phyloP scores from a whole-genome alignment of 1,140 invertebrate species.

The Plodia interpunctella region DNA sequence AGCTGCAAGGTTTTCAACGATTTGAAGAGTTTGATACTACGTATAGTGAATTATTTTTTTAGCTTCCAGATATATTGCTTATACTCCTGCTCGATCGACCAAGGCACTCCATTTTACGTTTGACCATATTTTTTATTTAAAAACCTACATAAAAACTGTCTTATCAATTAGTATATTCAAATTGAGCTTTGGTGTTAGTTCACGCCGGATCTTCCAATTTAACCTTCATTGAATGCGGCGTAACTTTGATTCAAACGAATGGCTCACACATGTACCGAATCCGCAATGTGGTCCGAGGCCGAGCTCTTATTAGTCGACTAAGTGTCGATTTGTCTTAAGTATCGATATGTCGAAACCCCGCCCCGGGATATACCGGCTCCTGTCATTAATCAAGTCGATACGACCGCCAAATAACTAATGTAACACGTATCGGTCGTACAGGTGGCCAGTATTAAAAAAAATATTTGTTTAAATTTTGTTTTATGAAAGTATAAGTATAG shows the following conservation, averaged over 20 bases:
- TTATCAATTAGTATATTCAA: no score
- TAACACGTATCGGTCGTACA: not conserved
- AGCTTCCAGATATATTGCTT: no score
- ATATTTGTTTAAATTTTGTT: not conserved
- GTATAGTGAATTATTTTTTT: no score
- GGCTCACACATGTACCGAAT: constrained; percentile 41
- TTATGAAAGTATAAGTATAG: not conserved
- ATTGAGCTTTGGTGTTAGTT: no score
- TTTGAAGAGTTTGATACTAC: no score
- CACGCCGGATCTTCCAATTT: constrained; percentile 5
- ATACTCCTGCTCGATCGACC: no score
- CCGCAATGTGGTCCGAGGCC: constrained; percentile 49
- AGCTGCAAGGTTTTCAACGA: no score
- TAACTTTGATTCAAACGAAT: constrained; percentile 25
- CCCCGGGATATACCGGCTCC: constrained; percentile 21
- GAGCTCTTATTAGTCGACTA: constrained; percentile 34
- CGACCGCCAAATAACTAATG: not conserved
- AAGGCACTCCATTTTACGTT: no score
- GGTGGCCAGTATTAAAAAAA: no score
- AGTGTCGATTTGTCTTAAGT: constrained; percentile 46
- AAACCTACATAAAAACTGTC: no score
- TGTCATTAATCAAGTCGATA: constrained; percentile 24
- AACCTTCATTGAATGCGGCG: not conserved
- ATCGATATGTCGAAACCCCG: constrained; percentile 27
- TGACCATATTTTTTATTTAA: no score